phyloP scores from a whole-genome alignment of 2,888 invertebrate species.

The Lomographa bimaculata region DNA sequence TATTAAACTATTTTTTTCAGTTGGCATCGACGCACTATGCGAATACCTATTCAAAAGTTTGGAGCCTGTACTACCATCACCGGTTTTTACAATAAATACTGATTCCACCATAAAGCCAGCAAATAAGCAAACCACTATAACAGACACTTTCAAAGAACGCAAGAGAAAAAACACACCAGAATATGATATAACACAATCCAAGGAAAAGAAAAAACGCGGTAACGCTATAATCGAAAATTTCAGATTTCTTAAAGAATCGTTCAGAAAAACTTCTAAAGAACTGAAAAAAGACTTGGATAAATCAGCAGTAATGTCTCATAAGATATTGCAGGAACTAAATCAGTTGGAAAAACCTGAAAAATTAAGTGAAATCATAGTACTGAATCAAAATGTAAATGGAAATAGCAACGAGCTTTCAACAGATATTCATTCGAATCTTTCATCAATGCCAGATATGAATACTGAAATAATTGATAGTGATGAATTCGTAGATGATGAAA shows the following conservation, averaged over 20 bases:
- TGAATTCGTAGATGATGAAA: constrained; percentile 48
- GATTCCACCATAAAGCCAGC: constrained; percentile 6
- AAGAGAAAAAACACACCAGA: constrained; percentile 54
- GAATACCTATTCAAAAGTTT: constrained; percentile 60
- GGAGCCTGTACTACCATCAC: constrained; percentile 27
- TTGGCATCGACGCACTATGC: constrained; percentile 75
- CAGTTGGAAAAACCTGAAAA: constrained; percentile 6
- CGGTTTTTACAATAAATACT: constrained; percentile 1
- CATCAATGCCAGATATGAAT: constrained; percentile 17
- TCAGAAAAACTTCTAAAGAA: constrained; percentile 49
- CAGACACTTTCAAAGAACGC: constrained; percentile 53
- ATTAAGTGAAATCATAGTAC: not conserved
- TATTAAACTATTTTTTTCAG: constrained; percentile 56
- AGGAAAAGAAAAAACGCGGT: constrained; percentile 68
- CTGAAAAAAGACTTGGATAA: constrained; percentile 41
- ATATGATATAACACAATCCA: constrained; percentile 44
- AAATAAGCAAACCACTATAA: constrained; percentile 47
- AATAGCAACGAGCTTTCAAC: not conserved
- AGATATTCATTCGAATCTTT: constrained; percentile 7
- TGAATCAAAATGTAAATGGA: no score
- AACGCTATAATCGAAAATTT: constrained; percentile 55
- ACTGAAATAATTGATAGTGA: constrained; percentile 35
- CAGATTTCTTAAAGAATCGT: constrained; percentile 55
- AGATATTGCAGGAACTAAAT: constrained; percentile 34
- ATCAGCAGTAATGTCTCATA: constrained; percentile 37